Evolutionary conservation across 2,888 invertebrate genomes (phyloP).

Genomic region (Diadromus collaris): DNA sequence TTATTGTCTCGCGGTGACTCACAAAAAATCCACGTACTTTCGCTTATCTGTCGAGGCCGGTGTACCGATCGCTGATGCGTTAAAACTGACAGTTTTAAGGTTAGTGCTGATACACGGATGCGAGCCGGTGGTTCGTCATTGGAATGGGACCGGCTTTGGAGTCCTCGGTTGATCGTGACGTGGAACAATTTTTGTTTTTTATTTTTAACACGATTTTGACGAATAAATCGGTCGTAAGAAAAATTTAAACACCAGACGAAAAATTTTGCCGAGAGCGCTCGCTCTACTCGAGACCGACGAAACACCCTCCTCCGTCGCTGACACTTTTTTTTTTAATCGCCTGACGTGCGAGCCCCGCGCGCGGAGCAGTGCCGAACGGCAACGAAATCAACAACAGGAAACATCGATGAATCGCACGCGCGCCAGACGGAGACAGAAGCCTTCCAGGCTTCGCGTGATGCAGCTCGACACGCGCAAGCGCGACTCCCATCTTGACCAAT

Average conservation of each 20-base stretch:
- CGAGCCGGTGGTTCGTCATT: constrained; percentile 31
- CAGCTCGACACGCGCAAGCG: constrained; percentile 13
- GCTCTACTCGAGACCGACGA: not conserved
- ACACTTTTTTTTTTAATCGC: constrained; percentile 31
- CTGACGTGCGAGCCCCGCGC: constrained; percentile 39
- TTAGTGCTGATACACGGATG: constrained; percentile 32
- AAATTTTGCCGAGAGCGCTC: not conserved
- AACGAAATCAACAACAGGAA: constrained; percentile 43
- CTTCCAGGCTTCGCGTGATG: constrained; percentile 1
- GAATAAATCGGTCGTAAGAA: not conserved
- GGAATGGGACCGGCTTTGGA: not conserved
- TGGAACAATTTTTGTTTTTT: constrained; percentile 13
- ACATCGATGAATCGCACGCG: not conserved
- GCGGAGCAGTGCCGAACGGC: constrained; percentile 13
- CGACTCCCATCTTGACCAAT: constrained; percentile 35
- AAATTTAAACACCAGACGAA: not conserved
- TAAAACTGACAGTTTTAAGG: constrained; percentile 37
- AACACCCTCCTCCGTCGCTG: constrained; percentile 9
- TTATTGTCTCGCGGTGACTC: too few relatives aligned
- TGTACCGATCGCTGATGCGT: too few relatives aligned
- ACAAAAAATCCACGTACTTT: too few relatives aligned
- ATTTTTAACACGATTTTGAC: not conserved
- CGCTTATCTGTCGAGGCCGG: too few relatives aligned
- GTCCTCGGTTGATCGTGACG: not conserved
- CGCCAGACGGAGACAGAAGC: constrained; percentile 16